Base-by-base conservation (phyloP, 2,797 vertebrate genomes). In the Cygnus olor region DNA sequence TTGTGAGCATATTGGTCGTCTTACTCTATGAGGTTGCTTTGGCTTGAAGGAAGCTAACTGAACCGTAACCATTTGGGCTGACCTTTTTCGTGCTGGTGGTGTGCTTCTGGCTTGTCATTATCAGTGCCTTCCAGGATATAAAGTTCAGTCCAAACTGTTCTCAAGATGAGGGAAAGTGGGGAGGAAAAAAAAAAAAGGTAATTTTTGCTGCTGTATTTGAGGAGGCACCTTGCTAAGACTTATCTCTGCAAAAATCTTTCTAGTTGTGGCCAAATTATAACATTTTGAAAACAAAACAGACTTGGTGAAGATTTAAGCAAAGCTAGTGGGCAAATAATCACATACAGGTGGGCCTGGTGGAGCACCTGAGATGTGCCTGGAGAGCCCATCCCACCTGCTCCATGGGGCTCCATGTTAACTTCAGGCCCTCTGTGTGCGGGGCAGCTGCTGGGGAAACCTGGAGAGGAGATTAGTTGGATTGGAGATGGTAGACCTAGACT, bases 401-500 rank as follows among this genome's bases (percentile, higher is more conserved):
- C 38, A 4, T 20, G 19, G 13, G 10, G 3, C 4, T 38, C 27
- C 3, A 0, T 4, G 2, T 21, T 51, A 14, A 53, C 17, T 42
- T 38, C 25, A 69, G 38, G 25, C 32, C 58, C 36, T 80, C 2
- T 2, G 18, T 3, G 0, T 47, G 0, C 47, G 27, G 49, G 30
- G 11, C 47, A 80, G n/a, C 36, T 68, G 14, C 63, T 63, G 42
- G 32, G 64, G 24, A 85, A 68, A 53, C 24, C 30, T 64, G 44
- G 82, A 70, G 54, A 63, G 86, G 54, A 70, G 21, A 63, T 7
- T 34, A 71, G 28, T 40, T 66, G 71, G 47, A 71, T 85, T 79
- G 42, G 19, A 6, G 34, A 73, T 70, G 30, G 45, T 7, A 16
- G 42, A 21, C 24, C 4, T 25, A 11, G 0, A 0, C 6, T 13